Base-by-base conservation (phyloP, 2,113 vertebrate genomes). In the Oryzias melastigma region DNA sequence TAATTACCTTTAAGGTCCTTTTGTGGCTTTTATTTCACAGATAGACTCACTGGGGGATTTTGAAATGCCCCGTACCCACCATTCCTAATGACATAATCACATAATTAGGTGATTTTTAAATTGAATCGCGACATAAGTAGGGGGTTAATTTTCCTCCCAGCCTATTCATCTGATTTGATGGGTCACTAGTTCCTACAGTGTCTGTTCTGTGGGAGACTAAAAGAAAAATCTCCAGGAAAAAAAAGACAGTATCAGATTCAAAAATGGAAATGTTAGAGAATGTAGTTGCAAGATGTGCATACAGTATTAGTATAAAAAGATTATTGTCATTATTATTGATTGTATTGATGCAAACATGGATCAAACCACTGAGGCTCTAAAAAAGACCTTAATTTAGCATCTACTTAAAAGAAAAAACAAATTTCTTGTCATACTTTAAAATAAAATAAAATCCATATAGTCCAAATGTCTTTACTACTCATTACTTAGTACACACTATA, bases 31-130 rank as follows among this genome's bases (percentile, higher is more conserved):
- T 89, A 93, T 95, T 93, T 91, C 90, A 93, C 88, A 86, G 90
- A 91, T 88, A 83, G 88, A 81, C 87, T 92, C 92, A 89, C 83
- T 80, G 76, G 85, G 75, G 81, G 82, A 91, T 92, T 94, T 94
- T 93, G 92, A 94, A 91, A 93, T 87, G 87, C 84, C 90, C 64
- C 67, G 41, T 44, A 44, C 42, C 58, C 29, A 62, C 52, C 42
- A 61, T 70, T 81, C 82, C 92, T 95, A 96, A 95, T 95, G 93
- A 95, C 93, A 96, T 97, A 96, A 98, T 96, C 91, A 86, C 91
- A 89, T 95, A 93, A 96, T 97, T 95, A 96, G 93, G 86, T 86
- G 90, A 91, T 89, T 93, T 93, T 93, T 91, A 88, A 91, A 92
- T 90, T 86, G 89, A 86, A 89, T 91, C 78, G 87, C 83, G 77